Evolutionary conservation across 2,113 vertebrate genomes (phyloP).

Genomic region (Ascaphus truei): DNA sequence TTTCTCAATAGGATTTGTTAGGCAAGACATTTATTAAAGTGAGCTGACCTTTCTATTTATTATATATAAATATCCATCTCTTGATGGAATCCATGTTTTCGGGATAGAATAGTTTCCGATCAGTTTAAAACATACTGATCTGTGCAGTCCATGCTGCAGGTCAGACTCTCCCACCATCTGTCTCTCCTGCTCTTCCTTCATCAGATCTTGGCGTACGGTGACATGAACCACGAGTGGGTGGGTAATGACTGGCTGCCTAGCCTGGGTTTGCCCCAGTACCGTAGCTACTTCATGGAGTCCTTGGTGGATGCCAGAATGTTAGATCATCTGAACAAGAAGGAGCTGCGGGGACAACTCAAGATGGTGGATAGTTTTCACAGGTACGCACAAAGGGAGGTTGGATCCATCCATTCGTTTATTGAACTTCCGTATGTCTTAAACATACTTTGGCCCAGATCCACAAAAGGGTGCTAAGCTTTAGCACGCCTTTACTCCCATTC

Average conservation of each 20-base stretch:
- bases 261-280: conserved; percentile 86
- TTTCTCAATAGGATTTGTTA: too few species aligned
- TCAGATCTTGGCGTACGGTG: conserved; percentile 88
- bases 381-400: conserved; percentile 47
- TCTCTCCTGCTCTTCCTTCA: conserved; percentile 39
- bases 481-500: too few species aligned
- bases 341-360: conserved; percentile 87
- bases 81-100: too few species aligned
- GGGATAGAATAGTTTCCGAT: too few species aligned
- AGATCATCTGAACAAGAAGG: conserved; percentile 92
- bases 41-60: too few species aligned
- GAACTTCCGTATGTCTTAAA: not conserved
- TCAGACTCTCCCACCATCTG: not conserved
- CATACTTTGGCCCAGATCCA: too few species aligned
- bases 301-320: conserved; percentile 91
- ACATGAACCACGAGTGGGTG: conserved; percentile 94
- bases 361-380: conserved; percentile 96
- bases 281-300: conserved; percentile 94
- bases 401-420: not conserved
- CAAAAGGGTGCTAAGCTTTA: too few species aligned
- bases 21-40: too few species aligned
- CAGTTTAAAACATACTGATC: too few species aligned
- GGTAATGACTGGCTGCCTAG: conserved; percentile 93
- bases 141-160: not conserved
- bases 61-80: too few species aligned